Evolutionary conservation across 2,888 invertebrate species (phyloP).

Genomic region (Ichneumoninae sp.): DNA sequence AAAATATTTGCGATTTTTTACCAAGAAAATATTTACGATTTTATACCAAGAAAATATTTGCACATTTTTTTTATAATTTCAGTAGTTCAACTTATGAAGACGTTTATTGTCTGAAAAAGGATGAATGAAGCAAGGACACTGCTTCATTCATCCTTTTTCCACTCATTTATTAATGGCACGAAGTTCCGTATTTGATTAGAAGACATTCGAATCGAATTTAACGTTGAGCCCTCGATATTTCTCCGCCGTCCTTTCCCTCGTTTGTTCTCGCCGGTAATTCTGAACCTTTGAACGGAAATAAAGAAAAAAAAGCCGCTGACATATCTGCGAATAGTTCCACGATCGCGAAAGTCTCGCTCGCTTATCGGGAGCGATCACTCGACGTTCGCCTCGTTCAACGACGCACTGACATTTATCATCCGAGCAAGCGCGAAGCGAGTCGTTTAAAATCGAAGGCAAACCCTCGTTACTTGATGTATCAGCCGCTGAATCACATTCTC

Average conservation of each 20-base stretch:
- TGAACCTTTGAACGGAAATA: slow-evolving; percentile 2
- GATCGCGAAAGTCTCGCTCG: slow-evolving; percentile 13
- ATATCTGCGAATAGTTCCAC: slow-evolving; percentile 8
- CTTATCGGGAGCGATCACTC: background rate
- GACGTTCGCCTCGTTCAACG: slow-evolving; percentile 20
- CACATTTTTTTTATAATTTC: background rate
- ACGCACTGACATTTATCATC: slow-evolving; percentile 47
- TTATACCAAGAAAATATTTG: background rate
- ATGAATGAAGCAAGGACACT: background rate
- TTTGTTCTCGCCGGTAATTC: slow-evolving; percentile 5
- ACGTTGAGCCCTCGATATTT: background rate
- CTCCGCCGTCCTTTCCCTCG: background rate
- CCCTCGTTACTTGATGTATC: slow-evolving; percentile 10
- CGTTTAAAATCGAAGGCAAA: slow-evolving; percentile 39
- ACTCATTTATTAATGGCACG: background rate
- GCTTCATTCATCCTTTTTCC: background rate
- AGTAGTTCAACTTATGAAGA: too few species aligned
- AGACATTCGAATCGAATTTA: background rate
- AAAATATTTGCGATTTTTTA: too few species aligned
- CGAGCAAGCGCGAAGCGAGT: slow-evolving; percentile 34
- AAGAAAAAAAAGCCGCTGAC: slow-evolving; percentile 13
- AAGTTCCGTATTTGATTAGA: background rate
- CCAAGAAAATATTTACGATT: too few species aligned
- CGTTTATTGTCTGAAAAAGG: background rate
- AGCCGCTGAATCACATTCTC: slow-evolving; percentile 12